A percentile compares a stretch with the other conserved stretches of the same genome.
These are phyloP conservation scores for Callocephalon fimbriatum DNA, from an alignment of 2,113 vertebrate genomes.

Conservation along the genomic window DNA sequence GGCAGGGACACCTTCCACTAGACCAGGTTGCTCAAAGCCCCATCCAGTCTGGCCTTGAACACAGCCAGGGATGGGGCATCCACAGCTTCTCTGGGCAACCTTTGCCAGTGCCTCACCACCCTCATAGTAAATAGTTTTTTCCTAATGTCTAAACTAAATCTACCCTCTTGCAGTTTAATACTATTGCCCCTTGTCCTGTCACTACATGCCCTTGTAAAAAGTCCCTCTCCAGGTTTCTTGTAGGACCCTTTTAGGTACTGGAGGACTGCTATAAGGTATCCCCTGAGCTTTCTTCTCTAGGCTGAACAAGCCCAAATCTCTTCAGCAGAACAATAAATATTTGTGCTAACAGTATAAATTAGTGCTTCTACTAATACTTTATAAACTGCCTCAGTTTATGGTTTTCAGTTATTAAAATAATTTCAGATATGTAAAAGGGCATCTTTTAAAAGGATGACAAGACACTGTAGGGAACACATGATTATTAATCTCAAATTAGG, in stretches of 20 bases:
- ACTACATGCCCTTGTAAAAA: neutral
- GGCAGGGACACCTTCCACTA: neutral
- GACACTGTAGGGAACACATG: neutral
- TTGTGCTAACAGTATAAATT: neutral
- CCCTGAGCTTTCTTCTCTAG: neutral
- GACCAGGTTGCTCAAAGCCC: neutral
- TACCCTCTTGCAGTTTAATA: neutral
- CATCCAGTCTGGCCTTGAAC: neutral
- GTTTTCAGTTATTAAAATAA: neutral
- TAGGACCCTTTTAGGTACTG: neutral
- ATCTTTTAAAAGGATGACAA: neutral
- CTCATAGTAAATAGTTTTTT: neutral
- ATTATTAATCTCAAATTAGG: constrained; percentile 26
- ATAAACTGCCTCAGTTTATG: neutral
- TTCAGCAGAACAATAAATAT: neutral
- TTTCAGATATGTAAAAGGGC: neutral
- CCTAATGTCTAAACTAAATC: neutral
- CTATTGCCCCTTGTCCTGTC: neutral
- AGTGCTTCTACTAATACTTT: neutral
- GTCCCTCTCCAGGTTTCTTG: neutral
- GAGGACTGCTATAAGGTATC: neutral
- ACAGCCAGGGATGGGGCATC: neutral
- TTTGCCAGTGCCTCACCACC: neutral
- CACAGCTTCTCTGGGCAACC: neutral
- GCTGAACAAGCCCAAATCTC: neutral